These are phyloP conservation scores for Yponomeuta plumbellus DNA, from an alignment of 2,888 invertebrate species.

Conservation along the genomic window DNA sequence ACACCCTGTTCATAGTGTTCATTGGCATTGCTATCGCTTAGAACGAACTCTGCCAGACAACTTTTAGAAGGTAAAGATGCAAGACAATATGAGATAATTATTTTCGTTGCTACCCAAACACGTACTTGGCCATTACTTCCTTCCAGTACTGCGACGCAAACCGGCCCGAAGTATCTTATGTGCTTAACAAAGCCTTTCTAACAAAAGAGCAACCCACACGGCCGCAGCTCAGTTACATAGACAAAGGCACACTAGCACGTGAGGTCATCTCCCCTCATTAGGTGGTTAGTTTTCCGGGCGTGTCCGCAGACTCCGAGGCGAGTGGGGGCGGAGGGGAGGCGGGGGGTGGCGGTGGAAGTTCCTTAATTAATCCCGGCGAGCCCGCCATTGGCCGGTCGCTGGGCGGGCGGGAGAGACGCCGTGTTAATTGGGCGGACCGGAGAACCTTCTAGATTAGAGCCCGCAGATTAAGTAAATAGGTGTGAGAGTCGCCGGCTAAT, in stretches of 20 bases:
- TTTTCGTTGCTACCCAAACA: no score
- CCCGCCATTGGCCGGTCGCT: conserved; percentile 68
- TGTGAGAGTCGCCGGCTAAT: conserved; percentile 23
- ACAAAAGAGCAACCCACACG: conserved; percentile 15
- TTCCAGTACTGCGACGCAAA: not conserved
- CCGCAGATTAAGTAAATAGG: conserved; percentile 59
- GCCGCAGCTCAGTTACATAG: conserved; percentile 38
- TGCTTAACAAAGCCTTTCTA: conserved; percentile 1
- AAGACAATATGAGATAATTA: no score
- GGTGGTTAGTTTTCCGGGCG: conserved; percentile 77
- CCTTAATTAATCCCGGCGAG: conserved; percentile 75
- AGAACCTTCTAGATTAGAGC: conserved; percentile 48
- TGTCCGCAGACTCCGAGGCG: conserved; percentile 71
- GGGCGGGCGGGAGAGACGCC: conserved; percentile 48
- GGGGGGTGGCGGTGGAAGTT: conserved; percentile 53
- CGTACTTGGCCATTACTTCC: not conserved
- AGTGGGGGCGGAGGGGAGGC: conserved; percentile 46
- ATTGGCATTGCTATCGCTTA: no score
- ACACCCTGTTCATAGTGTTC: no score
- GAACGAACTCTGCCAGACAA: no score
- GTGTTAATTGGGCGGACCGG: conserved; percentile 74
- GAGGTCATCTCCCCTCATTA: conserved; percentile 77
- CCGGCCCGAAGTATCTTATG: not conserved
- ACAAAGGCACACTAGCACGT: conserved; percentile 69
- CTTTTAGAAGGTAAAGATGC: no score